Percentiles rank a stretch among this genome's conserved stretches.
These are phyloP conservation scores for Carassius auratus DNA, from an alignment of 2,113 vertebrate species.

Conservation along the genomic window DNA sequence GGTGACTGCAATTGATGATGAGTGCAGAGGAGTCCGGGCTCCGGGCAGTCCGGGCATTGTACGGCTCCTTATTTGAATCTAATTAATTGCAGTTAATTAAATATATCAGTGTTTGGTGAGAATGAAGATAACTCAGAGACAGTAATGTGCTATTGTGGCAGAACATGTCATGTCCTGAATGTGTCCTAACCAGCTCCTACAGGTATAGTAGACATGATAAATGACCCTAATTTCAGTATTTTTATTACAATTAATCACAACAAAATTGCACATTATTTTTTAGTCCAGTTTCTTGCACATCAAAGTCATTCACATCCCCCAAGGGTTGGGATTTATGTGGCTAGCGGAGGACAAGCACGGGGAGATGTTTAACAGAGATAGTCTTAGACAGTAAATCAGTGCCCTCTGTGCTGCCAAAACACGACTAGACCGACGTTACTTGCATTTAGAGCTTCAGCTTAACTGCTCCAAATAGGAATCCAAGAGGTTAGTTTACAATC, in stretches of 20 bases:
- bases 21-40: too few species aligned
- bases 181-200: background rate
- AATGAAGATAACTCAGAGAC: background rate
- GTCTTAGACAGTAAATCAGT: slow-evolving; percentile 30
- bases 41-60: too few species aligned
- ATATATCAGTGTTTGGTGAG: background rate
- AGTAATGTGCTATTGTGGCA: background rate
- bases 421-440: background rate
- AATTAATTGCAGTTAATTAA: background rate
- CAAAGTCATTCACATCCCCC: background rate
- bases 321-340: background rate
- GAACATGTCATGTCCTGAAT: background rate
- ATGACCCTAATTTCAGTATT: too few species aligned
- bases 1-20: too few species aligned
- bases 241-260: too few species aligned
- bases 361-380: slow-evolving; percentile 43
- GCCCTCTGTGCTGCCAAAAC: slow-evolving; percentile 40
- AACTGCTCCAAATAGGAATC: slow-evolving; percentile 32
- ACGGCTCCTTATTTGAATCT: background rate
- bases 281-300: background rate
- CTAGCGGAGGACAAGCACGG: slow-evolving; percentile 1
- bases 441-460: slow-evolving; percentile 23
- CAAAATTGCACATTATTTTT: background rate
- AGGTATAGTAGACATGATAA: too few species aligned
- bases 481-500: slow-evolving; percentile 45